Conservation (phyloP, 2,113 vertebrate species). For the Rhabdornis inornatus region DNA sequence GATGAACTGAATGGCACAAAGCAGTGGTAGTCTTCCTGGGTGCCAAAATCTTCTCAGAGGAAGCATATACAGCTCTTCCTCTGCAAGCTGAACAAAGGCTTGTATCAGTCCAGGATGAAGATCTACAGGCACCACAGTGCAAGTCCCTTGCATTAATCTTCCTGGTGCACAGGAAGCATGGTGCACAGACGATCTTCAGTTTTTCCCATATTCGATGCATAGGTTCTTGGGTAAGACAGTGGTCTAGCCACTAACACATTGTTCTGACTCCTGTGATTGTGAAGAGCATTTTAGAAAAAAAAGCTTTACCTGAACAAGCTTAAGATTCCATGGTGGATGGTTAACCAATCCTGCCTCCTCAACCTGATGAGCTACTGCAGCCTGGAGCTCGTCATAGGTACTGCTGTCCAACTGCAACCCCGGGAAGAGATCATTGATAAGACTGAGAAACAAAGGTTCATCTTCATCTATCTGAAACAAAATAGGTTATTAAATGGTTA, state of each 20-base stretch:
- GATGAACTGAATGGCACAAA: neutral
- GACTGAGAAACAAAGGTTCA: conserved; percentile 79
- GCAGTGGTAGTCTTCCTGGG: neutral
- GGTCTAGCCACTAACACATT: neutral
- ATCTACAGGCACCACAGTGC: neutral
- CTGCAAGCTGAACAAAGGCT: neutral
- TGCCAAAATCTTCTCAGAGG: neutral
- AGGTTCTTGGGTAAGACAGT: neutral
- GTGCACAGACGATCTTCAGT: neutral
- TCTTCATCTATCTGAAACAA: conserved; percentile 77
- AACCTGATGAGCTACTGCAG: conserved; percentile 72
- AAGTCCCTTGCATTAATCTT: neutral
- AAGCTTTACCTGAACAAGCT: conserved; percentile 73
- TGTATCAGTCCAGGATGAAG: neutral
- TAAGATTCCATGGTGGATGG: conserved; percentile 82
- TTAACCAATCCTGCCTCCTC: conserved; percentile 73
- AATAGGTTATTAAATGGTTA: neutral
- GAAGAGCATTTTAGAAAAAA: neutral
- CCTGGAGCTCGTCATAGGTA: conserved; percentile 67
- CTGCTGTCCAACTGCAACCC: conserved; percentile 74
- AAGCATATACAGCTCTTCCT: neutral
- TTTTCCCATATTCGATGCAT: neutral
- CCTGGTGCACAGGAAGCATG: neutral
- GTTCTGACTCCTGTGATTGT: neutral
- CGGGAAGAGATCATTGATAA: conserved; percentile 78